Evolutionary conservation across 2,113 vertebrate species (phyloP), one percentile per base, ranked within the genome.

Genomic region (Trematocara macrostoma): DNA sequence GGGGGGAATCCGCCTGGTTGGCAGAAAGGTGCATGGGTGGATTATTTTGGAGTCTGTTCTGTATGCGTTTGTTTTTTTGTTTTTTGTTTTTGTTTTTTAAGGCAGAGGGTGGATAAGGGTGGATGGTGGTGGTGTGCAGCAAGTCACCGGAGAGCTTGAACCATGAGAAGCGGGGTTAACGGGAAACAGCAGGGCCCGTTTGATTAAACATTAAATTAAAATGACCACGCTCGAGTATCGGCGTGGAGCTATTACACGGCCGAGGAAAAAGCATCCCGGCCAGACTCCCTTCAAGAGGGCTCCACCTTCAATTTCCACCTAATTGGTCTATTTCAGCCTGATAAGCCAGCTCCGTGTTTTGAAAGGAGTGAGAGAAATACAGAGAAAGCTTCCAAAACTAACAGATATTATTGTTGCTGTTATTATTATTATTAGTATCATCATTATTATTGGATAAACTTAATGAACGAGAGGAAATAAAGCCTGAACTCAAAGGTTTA

Each of bases 141-240:
- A 31, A 85, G 82, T 64, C 78, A 91, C 56, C 53, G 81, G 82
- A 87, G 88, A 93, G 85, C 83, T 76, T 93, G 90, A 94, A 92
- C 94, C 89, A 82, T 85, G 88, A 92, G 92, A 90, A 87, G 67
- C 88, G 45, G 52, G 92, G 90, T 94, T 93, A 93, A 93, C 86
- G 81, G 51, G 82, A 81, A 91, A 84, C 88, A 91, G 84, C 88
- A 64, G 89, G 91, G 38, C 10, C 86, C 23, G 78, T 93, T 87
- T 92, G 88, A 94, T 89, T 89, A 93, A 88, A 91, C 89, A 85
- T 84, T 81, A 47, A 45, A 94, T 92, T 82, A 76, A 91, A 92
- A 91, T 67, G 86, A 47, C 45, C 84, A 81, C 89, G 83, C 81
- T 87, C 31, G 34, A 55, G 29, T 57, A 71, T 74, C 42, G 34